Base-by-base conservation (phyloP, 1,140 invertebrate genomes). In the Lasioglossum albipes region DNA sequence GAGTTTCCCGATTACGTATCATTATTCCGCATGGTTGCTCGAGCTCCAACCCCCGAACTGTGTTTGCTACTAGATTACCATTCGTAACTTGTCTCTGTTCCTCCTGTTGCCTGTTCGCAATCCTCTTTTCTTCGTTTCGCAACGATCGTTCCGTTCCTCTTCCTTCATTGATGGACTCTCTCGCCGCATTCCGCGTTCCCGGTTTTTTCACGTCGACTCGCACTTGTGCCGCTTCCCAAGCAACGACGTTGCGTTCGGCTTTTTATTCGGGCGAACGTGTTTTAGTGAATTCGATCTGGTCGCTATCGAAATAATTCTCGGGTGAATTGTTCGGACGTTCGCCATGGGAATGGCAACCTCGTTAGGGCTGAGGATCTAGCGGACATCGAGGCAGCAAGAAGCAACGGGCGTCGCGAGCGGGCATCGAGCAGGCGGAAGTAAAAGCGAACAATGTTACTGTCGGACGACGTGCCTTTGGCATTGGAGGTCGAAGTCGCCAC, bases 1-100 rank as follows among this genome's bases (percentile, higher is more conserved):
- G 84, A 89, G 89, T 87, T 88, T 90, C 82, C 82, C 89, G 90
- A 91, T 90, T 91, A 91, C 91, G 90, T 92, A 91, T 91, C 89
- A 92, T 92, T 91, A 92, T 92, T 92, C 90, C 89, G 88, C 90
- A 89, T 91, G 91, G 89, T 89, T 91, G 89, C 86, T 82, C 89
- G 82, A 83, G 73, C 88, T 88, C 84, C 87, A 88, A 89, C 89
- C 89, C 89, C 84, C 82, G 65, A 84, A 81, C 81, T 80, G 61
- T 83, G 88, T 88, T 90, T 81, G 87, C 90, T 89, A 89, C 90
- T 88, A 87, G 87, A 91, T 91, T 91, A 91, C 85, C 70, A 78
- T 88, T 76, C 71, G 76, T 65, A 75, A 84, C 65, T 57, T 27
- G 45, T 71, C 70, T 54, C 57, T 79, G 18, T 59, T 18, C 73